These are phyloP conservation scores for Aphodius granarius DNA, from an alignment of 2,888 invertebrate species.

Conservation along the genomic window DNA sequence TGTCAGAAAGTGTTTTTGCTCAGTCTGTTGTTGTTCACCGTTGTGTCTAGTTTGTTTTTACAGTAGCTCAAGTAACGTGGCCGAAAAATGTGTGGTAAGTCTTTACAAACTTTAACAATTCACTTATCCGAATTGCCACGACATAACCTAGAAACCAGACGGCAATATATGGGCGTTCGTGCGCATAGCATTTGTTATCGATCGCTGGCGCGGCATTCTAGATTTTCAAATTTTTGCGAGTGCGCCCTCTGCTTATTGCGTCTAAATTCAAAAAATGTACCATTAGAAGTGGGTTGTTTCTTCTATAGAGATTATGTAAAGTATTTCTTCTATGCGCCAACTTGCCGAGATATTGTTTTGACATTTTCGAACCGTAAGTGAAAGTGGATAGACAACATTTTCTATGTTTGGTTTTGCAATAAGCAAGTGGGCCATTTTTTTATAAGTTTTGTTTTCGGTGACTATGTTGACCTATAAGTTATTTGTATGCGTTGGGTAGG, in stretches of 20 bases:
- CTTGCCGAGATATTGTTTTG: background rate
- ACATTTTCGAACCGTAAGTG: background rate
- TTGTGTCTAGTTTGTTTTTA: constrained; percentile 24
- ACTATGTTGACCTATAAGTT: background rate
- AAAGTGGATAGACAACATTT: background rate
- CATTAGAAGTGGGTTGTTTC: background rate
- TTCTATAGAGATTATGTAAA: background rate
- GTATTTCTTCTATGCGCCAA: background rate
- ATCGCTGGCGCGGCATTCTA: background rate
- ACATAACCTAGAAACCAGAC: background rate
- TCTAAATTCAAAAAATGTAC: background rate
- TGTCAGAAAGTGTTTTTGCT: constrained; percentile 23
- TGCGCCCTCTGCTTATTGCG: background rate
- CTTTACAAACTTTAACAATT: background rate
- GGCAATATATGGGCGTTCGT: background rate
- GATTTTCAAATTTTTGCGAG: background rate
- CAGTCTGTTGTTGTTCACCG: constrained; percentile 26
- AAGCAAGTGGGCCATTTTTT: background rate
- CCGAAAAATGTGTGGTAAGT: background rate
- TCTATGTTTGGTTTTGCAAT: background rate
- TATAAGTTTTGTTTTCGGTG: background rate
- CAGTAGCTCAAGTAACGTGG: background rate
- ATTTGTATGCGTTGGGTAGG: background rate
- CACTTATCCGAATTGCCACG: background rate
- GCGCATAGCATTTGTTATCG: background rate